Evolutionary conservation across 2,888 invertebrate genomes (phyloP), one percentile per base, ranked within the genome.

Genomic region (Hydrotaea diabolus): DNA sequence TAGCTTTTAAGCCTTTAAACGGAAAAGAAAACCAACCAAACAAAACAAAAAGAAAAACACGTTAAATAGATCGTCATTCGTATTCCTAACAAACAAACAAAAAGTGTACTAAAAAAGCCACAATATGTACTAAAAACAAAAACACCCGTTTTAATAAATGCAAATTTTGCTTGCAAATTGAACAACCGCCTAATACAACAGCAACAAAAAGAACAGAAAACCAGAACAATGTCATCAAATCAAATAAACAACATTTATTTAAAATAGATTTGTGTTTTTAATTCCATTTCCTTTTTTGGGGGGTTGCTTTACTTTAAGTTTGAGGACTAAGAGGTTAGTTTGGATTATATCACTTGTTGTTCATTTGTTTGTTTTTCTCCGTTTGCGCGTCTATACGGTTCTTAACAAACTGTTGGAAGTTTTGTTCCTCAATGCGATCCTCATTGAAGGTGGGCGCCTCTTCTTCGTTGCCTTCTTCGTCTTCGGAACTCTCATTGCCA

Each of bases 401-500:
- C 83, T 88, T 88, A 62, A 93, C 87, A 80, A 91, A 92, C 75
- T 89, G 89, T 69, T 90, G 90, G 55, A 93, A 93, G 85, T 92
- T 91, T 43, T 90, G 88, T 8, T 93, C 92, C 76, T 92, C 92
- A 0, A 86, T 23, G 26, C 88, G 87, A 21, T 89, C 90, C 79
- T 90, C 91, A n/a, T 86, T 88, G 53, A 87, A 88, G 0, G 88
- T 83, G n/a, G 31, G 31, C 23, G 84, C 66, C 74, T 92, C 91
- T 21, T 91, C 93, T 88, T 94, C 95, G 0, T 93, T 93, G 0
- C 96, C 96, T 88, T 96, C 96, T 7, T 96, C 96, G 87, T 96
- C 96, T 15, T 95, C 95, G 81, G 96, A 96, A 87, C 96, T 96
- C 88, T 96, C 96, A 89, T 96, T 94, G 0, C 93, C 96, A 0